Conservation (phyloP, 1,140 invertebrate genomes). For the Melitaea cinxia region DNA sequence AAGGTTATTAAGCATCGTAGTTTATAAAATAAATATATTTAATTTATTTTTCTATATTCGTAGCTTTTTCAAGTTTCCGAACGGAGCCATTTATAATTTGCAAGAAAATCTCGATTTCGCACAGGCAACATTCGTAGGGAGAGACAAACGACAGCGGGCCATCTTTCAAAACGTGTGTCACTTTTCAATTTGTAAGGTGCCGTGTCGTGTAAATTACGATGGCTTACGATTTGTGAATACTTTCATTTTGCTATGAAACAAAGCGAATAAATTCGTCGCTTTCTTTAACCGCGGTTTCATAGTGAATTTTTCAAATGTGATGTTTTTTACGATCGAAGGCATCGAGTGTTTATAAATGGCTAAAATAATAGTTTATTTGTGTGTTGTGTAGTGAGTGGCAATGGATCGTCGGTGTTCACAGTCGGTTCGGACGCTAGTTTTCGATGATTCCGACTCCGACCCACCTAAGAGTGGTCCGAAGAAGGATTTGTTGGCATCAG, state of each 20-base stretch:
- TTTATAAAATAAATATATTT: too few relatives aligned
- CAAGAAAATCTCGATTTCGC: neutral
- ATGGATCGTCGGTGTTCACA: slow-evolving; percentile 80
- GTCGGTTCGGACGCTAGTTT: slow-evolving; percentile 78
- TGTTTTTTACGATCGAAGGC: slow-evolving; percentile 19
- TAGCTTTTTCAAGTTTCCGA: neutral
- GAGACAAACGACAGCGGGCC: slow-evolving; percentile 21
- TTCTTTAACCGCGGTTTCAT: slow-evolving; percentile 11
- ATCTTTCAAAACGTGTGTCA: slow-evolving; percentile 56
- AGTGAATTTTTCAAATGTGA: slow-evolving; percentile 29
- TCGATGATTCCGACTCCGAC: slow-evolving; percentile 77
- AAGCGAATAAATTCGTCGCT: slow-evolving; percentile 27
- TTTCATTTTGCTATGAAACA: slow-evolving; percentile 39
- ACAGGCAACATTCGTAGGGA: slow-evolving; percentile 40
- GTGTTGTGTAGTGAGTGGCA: slow-evolving; percentile 69
- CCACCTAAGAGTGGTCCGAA: slow-evolving; percentile 68
- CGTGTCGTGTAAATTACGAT: slow-evolving; percentile 52
- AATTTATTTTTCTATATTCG: too few relatives aligned
- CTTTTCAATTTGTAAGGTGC: slow-evolving; percentile 57
- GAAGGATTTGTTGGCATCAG: slow-evolving; percentile 64
- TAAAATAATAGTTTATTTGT: slow-evolving; percentile 68
- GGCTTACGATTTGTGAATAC: slow-evolving; percentile 36
- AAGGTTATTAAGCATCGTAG: too few relatives aligned
- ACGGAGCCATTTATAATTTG: neutral
- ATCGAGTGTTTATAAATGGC: slow-evolving; percentile 61